Evolutionary conservation across 2,888 invertebrate genomes (phyloP).

Genomic region (Maniola hyperantus): DNA sequence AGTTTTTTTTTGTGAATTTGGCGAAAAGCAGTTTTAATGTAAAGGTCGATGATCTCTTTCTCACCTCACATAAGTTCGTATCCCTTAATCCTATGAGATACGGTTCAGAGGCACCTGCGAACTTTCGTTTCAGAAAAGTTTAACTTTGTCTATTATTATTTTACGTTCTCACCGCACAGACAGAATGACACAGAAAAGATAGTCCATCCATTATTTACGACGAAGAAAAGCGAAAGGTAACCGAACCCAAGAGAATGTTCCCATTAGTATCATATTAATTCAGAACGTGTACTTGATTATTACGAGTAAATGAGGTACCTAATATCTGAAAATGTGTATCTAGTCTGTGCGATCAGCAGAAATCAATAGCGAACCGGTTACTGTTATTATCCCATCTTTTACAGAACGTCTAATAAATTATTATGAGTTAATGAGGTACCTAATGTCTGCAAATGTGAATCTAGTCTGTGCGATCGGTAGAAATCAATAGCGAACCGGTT

Average conservation of each 20-base stretch:
- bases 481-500: neutral
- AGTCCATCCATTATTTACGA: neutral
- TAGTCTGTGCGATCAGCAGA: neutral
- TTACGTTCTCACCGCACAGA: conserved; percentile 4
- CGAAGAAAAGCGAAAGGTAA: conserved; percentile 15
- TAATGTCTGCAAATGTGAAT: too few relatives aligned
- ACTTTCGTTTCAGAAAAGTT: conserved; percentile 3
- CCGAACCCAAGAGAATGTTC: conserved; percentile 13
- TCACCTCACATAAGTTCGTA: neutral
- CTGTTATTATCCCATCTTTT: too few relatives aligned
- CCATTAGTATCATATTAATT: neutral
- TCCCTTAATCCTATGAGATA: neutral
- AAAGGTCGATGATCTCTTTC: neutral
- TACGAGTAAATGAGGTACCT: neutral
- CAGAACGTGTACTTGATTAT: neutral
- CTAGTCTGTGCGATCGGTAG: too few relatives aligned
- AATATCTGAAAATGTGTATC: neutral
- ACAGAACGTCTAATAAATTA: too few relatives aligned
- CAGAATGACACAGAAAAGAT: conserved; percentile 1
- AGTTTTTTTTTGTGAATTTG: neutral
- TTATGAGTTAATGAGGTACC: too few relatives aligned
- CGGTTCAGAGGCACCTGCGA: neutral
- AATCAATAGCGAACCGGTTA: neutral
- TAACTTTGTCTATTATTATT: conserved; percentile 4
- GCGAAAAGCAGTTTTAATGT: neutral